phyloP scores from a whole-genome alignment of 2,797 vertebrate species.

The Pseudochirops cupreus region DNA sequence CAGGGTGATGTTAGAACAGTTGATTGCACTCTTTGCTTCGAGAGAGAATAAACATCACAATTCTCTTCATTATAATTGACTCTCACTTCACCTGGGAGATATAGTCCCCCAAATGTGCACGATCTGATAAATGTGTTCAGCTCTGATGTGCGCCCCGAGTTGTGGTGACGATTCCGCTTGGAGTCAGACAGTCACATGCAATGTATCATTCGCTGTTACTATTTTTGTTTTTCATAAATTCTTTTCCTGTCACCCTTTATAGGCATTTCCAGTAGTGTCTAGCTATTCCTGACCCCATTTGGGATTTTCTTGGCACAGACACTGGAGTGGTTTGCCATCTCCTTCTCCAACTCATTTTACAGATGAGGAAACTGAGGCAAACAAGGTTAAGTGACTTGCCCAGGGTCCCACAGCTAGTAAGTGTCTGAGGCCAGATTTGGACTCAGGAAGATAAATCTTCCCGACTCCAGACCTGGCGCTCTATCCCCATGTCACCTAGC shows the following conservation, averaged over 20 bases:
- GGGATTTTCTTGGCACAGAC: not conserved
- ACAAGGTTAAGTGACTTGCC: not conserved
- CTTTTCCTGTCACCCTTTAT: not conserved
- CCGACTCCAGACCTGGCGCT: not conserved
- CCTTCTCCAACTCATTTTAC: not conserved
- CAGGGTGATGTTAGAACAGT: not conserved
- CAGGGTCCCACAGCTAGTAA: not conserved
- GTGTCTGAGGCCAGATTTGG: not conserved
- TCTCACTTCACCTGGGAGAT: not conserved
- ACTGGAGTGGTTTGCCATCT: not conserved
- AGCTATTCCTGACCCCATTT: not conserved
- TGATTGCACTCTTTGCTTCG: not conserved
- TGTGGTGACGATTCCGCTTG: not conserved
- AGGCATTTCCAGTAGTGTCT: not conserved
- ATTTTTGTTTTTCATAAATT: not conserved
- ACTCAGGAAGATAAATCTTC: not conserved
- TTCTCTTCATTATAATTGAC: not conserved
- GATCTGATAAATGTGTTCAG: not conserved
- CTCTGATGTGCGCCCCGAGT: not conserved
- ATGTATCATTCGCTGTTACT: not conserved
- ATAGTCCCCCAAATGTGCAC: not conserved
- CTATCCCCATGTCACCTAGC: not conserved
- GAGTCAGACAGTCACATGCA: not conserved
- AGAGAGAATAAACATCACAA: not conserved
- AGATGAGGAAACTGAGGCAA: not conserved